Conservation (phyloP, 2,888 invertebrate genomes). For the Glyphotaelius pellucidus region DNA sequence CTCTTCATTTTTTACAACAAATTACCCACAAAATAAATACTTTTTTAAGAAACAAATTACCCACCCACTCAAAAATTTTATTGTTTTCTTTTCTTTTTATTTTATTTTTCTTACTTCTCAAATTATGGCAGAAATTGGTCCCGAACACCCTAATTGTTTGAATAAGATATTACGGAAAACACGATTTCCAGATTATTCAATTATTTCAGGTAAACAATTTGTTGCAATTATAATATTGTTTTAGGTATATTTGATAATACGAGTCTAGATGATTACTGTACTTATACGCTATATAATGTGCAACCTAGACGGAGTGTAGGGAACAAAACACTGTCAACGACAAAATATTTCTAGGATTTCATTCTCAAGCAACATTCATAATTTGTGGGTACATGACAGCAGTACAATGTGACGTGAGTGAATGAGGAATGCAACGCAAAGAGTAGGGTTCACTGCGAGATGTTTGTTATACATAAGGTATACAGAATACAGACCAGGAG, state of each 20-base stretch:
- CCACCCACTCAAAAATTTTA: neutral
- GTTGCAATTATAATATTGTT: neutral
- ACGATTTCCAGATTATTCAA: neutral
- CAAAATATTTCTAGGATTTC: neutral
- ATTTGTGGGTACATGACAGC: conserved; percentile 8
- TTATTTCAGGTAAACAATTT: neutral
- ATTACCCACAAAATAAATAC: too few relatives aligned
- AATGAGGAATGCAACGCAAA: conserved; percentile 17
- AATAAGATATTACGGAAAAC: neutral
- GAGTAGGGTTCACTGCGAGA: neutral
- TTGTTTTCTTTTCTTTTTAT: too few relatives aligned
- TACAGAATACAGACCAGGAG: neutral
- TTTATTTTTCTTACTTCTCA: neutral
- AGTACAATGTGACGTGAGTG: conserved; percentile 7
- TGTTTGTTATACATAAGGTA: neutral
- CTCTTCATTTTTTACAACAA: neutral
- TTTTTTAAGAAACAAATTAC: neutral
- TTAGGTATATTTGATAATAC: neutral
- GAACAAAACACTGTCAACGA: neutral
- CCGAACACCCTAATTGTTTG: neutral
- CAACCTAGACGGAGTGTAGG: neutral
- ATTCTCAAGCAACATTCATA: neutral
- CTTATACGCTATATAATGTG: neutral
- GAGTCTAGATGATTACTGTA: neutral
- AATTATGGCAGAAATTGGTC: neutral